Evolutionary conservation across 2,888 invertebrate species (phyloP).

Genomic region (Oscheius sp.): DNA sequence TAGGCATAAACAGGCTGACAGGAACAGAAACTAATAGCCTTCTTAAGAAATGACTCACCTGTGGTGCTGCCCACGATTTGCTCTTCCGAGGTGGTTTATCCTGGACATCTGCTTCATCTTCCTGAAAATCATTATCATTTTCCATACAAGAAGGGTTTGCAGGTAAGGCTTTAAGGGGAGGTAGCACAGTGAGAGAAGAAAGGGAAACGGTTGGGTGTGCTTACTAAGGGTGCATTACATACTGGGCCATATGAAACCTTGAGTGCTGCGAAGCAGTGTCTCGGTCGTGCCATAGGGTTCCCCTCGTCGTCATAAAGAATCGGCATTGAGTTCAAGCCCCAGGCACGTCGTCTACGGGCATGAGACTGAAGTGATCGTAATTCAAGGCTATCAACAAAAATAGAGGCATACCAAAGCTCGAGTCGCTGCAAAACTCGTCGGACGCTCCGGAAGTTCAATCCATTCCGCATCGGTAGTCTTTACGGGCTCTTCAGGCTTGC

Average conservation of each 20-base stretch:
- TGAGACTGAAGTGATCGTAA: background rate
- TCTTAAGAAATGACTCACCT: background rate
- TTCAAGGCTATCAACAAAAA: background rate
- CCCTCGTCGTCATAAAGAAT: constrained; percentile 24
- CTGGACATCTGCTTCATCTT: constrained; percentile 6
- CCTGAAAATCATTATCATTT: constrained; percentile 3
- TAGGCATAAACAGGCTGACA: too few relatives aligned
- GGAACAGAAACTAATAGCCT: too few relatives aligned
- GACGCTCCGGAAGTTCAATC: constrained; percentile 10
- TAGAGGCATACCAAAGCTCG: constrained; percentile 3
- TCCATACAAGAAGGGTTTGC: background rate
- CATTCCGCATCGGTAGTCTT: background rate
- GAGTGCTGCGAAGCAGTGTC: constrained; percentile 28
- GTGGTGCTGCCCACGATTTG: constrained; percentile 17
- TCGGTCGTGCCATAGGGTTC: constrained; percentile 10
- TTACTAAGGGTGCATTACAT: constrained; percentile 22
- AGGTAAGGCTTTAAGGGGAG: constrained; percentile 5
- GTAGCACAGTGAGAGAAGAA: constrained; percentile 3
- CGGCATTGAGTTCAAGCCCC: constrained; percentile 3
- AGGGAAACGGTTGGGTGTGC: background rate
- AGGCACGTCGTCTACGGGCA: constrained; percentile 2
- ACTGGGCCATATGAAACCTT: constrained; percentile 8
- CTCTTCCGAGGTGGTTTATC: constrained; percentile 15
- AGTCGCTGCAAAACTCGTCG: constrained; percentile 3
- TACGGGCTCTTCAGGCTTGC: background rate